A percentile compares a stretch with the other conserved stretches of the same genome.
phyloP scores from a whole-genome alignment of 1,140 invertebrate species.

The Drosophila ironensis region DNA sequence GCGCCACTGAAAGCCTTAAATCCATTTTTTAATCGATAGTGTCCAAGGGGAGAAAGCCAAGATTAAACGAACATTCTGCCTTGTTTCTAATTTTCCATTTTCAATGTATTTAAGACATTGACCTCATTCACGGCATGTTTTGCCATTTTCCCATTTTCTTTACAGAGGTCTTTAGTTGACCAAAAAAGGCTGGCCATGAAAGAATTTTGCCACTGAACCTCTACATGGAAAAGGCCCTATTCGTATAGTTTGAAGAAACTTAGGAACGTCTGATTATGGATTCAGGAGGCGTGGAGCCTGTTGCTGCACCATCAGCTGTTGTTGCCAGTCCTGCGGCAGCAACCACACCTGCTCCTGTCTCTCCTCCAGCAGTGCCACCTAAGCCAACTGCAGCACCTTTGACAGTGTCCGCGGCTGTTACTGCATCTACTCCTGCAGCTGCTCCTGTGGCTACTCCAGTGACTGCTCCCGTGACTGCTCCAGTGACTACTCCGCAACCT shows the following conservation, averaged over 20 bases:
- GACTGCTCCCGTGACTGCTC: neutral
- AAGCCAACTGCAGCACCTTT: neutral
- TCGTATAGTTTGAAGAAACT: too few relatives aligned
- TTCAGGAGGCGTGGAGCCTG: neutral
- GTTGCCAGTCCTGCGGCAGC: neutral
- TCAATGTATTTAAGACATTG: slow-evolving; percentile 22
- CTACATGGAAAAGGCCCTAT: neutral
- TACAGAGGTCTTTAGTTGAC: neutral
- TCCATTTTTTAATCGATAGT: slow-evolving; percentile 42
- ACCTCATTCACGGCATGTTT: slow-evolving; percentile 24
- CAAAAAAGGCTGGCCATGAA: slow-evolving; percentile 18
- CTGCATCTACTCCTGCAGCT: neutral
- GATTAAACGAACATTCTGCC: too few relatives aligned
- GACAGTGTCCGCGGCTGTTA: too few relatives aligned
- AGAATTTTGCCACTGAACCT: neutral
- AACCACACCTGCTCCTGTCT: neutral
- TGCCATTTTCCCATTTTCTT: neutral
- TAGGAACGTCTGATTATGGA: slow-evolving; percentile 14
- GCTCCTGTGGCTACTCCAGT: neutral
- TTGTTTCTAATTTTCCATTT: neutral
- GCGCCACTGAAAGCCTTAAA: slow-evolving; percentile 30
- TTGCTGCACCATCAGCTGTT: slow-evolving; percentile 4
- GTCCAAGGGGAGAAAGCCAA: neutral
- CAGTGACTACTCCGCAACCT: neutral
- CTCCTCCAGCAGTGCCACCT: neutral